Conservation (phyloP, 2,113 vertebrate species). For the Sinocyclocheilus rhinocerous region DNA sequence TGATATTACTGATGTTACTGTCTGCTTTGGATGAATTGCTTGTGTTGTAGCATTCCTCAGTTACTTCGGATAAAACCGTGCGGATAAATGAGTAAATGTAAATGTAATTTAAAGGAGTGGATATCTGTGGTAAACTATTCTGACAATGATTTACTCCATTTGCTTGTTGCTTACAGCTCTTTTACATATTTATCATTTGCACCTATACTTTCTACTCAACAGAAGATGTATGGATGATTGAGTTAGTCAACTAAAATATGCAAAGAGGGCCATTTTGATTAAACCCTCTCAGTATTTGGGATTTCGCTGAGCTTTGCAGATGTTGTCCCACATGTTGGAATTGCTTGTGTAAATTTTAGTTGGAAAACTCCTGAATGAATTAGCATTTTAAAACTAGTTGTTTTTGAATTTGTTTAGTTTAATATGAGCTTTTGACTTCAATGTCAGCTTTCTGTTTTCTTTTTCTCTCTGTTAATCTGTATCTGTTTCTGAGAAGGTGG, state of each 20-base stretch:
- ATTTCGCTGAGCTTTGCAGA: background rate
- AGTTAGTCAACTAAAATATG: slow-evolving; percentile 6
- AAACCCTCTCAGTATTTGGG: background rate
- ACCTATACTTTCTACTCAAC: background rate
- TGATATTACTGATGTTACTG: slow-evolving; percentile 1
- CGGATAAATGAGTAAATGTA: slow-evolving; percentile 13
- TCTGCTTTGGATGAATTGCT: background rate
- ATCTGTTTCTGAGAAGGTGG: slow-evolving; percentile 84
- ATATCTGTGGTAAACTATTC: background rate
- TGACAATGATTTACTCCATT: slow-evolving; percentile 29
- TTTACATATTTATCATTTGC: background rate
- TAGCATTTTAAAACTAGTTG: background rate
- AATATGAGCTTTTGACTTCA: background rate
- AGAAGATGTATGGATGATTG: background rate
- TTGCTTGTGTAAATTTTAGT: background rate
- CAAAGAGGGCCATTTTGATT: background rate
- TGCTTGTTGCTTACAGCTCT: background rate
- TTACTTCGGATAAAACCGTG: background rate
- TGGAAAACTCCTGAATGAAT: background rate
- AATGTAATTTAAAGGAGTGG: slow-evolving; percentile 13
- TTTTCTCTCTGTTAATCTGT: slow-evolving; percentile 67
- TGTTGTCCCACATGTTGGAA: background rate
- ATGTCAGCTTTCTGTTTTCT: slow-evolving; percentile 21
- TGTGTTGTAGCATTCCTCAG: slow-evolving; percentile 3
- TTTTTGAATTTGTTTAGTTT: background rate